Evolutionary conservation across 2,113 vertebrate species (phyloP), one percentile per base, ranked within the genome.

Genomic region (Gavia stellata): DNA sequence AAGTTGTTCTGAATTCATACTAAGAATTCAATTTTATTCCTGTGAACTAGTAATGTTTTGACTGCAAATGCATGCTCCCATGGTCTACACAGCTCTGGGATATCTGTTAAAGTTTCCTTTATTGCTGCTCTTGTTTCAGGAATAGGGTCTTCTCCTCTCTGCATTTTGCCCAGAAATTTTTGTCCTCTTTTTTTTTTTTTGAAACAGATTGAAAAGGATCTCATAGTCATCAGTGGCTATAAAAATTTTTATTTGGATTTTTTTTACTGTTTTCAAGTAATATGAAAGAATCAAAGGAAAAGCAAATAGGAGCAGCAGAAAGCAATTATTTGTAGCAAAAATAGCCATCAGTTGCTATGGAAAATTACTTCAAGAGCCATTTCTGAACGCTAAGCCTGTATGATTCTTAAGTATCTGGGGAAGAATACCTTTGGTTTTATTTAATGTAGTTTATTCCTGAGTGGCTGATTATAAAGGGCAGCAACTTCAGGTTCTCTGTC

Each of bases 281-380:
- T 19, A 12, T 6, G 20, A 96, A 92, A 73, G 8, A 87, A 83
- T 88, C 26, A 81, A 93, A 85, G 10, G n/a, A 81, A 53, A 83
- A 70, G n/a, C 77, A 91, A 96, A 85, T 45, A 44, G 47, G 12
- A 59, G 36, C 72, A 61, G 34, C 42, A 67, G 50, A 95, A 87
- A 86, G 52, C 36, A 95, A 92, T 89, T 81, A 87, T 59, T 36
- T 85, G 61, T 50, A 74, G 59, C 31, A 85, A 92, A 94, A 95
- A 50, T 52, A 96, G 34, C 28, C 55, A 70, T 25, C 44, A 79
- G 63, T 96, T 94, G 79, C 78, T 92, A 66, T 68, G 44, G 81
- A 79, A 96, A 95, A 87, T 66, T 66, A 58, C 83, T 74, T 75
- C 53, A 94, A 17, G 68, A 45, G 56, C 24, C 4, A 28, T 49